A percentile compares a stretch with the other conserved stretches of the same genome.
phyloP scores from a whole-genome alignment of 2,888 invertebrate genomes.

The Eupithecia pulchellata region DNA sequence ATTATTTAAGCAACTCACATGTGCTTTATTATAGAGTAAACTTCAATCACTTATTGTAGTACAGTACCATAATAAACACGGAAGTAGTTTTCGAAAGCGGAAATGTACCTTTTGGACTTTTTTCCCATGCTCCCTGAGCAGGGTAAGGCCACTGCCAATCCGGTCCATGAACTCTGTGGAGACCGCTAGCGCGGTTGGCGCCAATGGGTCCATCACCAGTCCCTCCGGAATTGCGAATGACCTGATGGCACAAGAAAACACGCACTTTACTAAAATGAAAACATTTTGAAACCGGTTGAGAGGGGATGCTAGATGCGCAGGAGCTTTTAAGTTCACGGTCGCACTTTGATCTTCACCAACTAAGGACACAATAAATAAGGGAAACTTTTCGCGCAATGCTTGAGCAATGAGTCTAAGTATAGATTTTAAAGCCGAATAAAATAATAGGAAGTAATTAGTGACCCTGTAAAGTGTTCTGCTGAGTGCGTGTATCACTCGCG shows the following conservation, averaged over 20 bases:
- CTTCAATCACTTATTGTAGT: neutral
- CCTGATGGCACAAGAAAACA: conserved; percentile 57
- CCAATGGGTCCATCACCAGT: conserved; percentile 79
- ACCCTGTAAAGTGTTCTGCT: conserved; percentile 41
- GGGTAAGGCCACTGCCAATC: conserved; percentile 74
- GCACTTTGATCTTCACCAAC: neutral
- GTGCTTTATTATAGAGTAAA: neutral
- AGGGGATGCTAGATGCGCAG: conserved; percentile 21
- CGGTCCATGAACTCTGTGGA: conserved; percentile 80
- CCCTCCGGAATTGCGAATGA: conserved; percentile 80
- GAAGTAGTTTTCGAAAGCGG: neutral
- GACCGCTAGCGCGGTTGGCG: conserved; percentile 77
- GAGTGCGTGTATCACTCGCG: conserved; percentile 54
- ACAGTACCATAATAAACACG: neutral
- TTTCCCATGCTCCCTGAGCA: conserved; percentile 78
- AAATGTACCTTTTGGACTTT: conserved; percentile 74
- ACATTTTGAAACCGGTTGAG: conserved; percentile 18
- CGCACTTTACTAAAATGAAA: conserved; percentile 23
- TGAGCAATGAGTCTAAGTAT: neutral
- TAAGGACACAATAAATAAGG: neutral
- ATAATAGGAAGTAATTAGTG: conserved; percentile 37
- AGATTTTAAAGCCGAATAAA: conserved; percentile 11
- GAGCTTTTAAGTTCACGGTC: conserved; percentile 19
- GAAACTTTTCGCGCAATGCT: neutral
- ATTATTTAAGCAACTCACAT: neutral